These are phyloP conservation scores for Phrynocephalus versicolor DNA, from an alignment of 2,113 vertebrate genomes.

Conservation along the genomic window DNA sequence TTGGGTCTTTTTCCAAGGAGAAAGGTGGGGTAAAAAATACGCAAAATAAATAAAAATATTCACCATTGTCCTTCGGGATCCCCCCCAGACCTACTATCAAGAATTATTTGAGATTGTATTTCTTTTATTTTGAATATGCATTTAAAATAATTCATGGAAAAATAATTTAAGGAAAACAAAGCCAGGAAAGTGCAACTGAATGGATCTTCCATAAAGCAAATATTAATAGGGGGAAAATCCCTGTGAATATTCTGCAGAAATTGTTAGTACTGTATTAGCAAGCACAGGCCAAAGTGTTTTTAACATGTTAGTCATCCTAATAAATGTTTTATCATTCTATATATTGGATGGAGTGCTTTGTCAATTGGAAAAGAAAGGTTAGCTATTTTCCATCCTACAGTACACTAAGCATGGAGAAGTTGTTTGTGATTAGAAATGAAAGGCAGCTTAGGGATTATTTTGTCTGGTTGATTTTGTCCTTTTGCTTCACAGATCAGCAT, in stretches of 20 bases:
- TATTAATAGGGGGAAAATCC: background rate
- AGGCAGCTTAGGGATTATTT: background rate
- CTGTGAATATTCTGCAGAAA: background rate
- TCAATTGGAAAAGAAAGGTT: background rate
- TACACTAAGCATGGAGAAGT: background rate
- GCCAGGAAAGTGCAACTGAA: background rate
- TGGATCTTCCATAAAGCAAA: background rate
- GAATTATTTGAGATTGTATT: background rate
- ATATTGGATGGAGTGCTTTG: background rate
- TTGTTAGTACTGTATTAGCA: too few species aligned
- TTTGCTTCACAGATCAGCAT: constrained; percentile 12
- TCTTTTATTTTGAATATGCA: too few species aligned
- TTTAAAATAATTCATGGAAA: background rate
- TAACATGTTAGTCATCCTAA: background rate
- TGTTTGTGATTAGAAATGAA: background rate
- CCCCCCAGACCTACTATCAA: too few species aligned
- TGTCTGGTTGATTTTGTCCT: background rate
- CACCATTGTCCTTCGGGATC: too few species aligned
- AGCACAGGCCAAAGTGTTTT: background rate
- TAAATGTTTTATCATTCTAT: background rate
- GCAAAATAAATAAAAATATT: too few species aligned
- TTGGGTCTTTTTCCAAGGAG: too few species aligned
- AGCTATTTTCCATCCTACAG: background rate
- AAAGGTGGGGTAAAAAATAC: too few species aligned
- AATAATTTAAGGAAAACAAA: background rate